Evolutionary conservation across 2,113 vertebrate species (phyloP).

Genomic region (Balaeniceps rex): DNA sequence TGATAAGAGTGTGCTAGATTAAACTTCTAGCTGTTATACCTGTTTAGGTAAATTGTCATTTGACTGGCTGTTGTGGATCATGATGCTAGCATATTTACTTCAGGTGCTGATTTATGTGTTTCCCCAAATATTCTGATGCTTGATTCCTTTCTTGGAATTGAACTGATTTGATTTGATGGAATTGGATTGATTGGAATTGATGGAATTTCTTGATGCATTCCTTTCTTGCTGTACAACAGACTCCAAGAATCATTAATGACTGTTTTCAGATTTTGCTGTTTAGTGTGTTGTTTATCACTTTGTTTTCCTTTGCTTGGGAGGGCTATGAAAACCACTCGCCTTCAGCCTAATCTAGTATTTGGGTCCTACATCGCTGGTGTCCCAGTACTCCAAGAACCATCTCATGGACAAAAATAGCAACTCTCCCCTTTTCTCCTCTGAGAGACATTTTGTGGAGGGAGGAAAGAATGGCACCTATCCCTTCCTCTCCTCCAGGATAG

Average conservation of each 20-base stretch:
- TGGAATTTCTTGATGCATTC: not conserved
- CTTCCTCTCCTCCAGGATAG: not conserved
- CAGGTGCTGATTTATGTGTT: not conserved
- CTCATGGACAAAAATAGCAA: not conserved
- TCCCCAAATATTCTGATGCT: not conserved
- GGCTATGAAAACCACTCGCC: not conserved
- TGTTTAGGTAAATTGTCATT: not conserved
- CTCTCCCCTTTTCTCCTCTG: not conserved
- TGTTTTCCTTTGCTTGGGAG: not conserved
- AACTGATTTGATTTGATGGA: no score
- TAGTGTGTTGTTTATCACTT: not conserved
- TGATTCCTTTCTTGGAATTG: not conserved
- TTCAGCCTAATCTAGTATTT: not conserved
- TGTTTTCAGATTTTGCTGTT: not conserved
- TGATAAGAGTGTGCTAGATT: not conserved
- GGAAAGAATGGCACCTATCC: not conserved
- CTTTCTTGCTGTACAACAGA: not conserved
- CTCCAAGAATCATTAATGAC: not conserved
- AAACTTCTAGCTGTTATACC: not conserved
- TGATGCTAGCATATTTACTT: not conserved
- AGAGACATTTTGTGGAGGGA: not conserved
- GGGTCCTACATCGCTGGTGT: not conserved
- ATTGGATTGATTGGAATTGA: no score
- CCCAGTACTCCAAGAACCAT: not conserved
- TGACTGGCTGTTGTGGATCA: not conserved